Percentiles rank a stretch among this genome's conserved stretches.
phyloP scores from a whole-genome alignment of 1,140 invertebrate species.

The Pachyrhynchus sulphureomaculatus region DNA sequence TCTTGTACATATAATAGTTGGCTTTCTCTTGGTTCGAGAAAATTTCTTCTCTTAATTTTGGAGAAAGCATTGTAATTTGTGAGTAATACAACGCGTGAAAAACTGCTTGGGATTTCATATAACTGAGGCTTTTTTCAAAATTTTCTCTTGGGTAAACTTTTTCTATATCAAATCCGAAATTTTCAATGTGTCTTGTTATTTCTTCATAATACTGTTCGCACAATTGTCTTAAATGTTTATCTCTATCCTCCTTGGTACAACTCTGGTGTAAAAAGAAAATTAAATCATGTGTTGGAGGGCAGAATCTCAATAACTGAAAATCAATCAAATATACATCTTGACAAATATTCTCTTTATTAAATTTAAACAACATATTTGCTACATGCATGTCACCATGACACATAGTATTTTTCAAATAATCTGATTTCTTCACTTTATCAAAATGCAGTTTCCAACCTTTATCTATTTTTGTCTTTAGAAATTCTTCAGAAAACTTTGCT shows the following conservation, averaged over 20 bases:
- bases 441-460: conserved; percentile 47
- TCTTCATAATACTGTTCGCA: conserved; percentile 1
- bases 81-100: background rate
- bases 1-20: background rate
- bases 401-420: conserved; percentile 56
- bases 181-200: background rate
- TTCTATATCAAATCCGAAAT: conserved; percentile 4
- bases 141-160: background rate
- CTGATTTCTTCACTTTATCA: conserved; percentile 53
- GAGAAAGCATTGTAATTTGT: background rate
- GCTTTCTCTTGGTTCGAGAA: background rate
- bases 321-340: conserved; percentile 60
- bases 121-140: background rate
- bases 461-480: background rate
- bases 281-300: conserved; percentile 55
- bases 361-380: conserved; percentile 64
- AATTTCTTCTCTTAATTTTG: background rate
- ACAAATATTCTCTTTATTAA: conserved; percentile 37
- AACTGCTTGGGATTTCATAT: background rate
- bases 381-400: conserved; percentile 64
- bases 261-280: conserved; percentile 56
- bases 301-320: conserved; percentile 61
- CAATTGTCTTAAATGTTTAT: background rate
- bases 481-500: background rate
- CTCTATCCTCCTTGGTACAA: conserved; percentile 49